Evolutionary conservation across 2,113 vertebrate genomes (phyloP).

Genomic region (Hymenochirus boettgeri): DNA sequence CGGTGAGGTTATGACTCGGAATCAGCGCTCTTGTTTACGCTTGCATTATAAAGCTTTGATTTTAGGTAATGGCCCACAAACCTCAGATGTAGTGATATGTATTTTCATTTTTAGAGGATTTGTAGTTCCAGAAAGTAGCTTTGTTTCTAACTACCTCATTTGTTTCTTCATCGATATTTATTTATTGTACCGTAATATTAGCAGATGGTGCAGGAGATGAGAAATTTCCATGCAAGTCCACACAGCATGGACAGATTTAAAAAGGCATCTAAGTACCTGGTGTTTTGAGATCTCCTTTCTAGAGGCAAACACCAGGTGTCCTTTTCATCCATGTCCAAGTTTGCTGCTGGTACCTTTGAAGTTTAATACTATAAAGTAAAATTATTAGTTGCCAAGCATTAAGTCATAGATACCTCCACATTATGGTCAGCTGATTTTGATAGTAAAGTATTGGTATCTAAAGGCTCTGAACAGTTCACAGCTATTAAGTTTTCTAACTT

Average conservation of each 20-base stretch:
- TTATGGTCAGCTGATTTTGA: too few species aligned
- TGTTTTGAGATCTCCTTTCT: background rate
- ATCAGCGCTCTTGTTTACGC: constrained; percentile 75
- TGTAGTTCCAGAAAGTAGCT: constrained; percentile 77
- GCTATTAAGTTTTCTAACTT: too few species aligned
- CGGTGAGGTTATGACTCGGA: constrained; percentile 78
- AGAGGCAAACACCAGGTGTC: background rate
- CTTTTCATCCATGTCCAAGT: background rate
- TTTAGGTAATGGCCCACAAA: constrained; percentile 76
- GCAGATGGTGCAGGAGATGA: constrained; percentile 67
- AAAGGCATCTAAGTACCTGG: background rate
- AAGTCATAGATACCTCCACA: too few species aligned
- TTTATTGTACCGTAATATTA: constrained; percentile 55
- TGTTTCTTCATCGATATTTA: constrained; percentile 56
- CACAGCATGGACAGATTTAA: background rate
- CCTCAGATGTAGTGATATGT: constrained; percentile 68
- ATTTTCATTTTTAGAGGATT: constrained; percentile 64
- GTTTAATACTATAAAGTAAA: too few species aligned
- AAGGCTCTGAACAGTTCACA: too few species aligned
- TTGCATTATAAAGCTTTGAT: constrained; percentile 76
- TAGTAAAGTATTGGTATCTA: too few species aligned
- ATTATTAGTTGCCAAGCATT: too few species aligned
- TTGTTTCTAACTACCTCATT: constrained; percentile 70
- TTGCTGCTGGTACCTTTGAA: too few species aligned
- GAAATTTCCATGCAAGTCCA: constrained; percentile 53